phyloP scores from a whole-genome alignment of 2,113 vertebrate genomes.

The Dermatemys mawii region DNA sequence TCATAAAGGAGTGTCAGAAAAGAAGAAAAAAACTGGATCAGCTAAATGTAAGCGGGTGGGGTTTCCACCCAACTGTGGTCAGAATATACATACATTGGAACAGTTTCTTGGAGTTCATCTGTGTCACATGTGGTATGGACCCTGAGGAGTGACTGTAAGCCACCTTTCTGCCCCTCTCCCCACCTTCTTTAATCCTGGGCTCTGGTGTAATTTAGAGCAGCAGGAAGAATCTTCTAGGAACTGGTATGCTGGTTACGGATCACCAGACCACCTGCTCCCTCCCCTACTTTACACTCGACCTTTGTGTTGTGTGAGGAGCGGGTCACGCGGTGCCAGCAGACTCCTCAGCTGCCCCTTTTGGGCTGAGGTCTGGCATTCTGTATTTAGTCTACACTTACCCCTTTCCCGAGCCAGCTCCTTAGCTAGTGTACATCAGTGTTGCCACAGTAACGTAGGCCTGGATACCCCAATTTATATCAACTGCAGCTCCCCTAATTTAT shows the following conservation, averaged over 20 bases:
- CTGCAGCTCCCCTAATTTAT: background rate
- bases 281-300: background rate
- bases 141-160: background rate
- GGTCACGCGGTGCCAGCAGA: background rate
- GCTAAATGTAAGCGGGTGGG: background rate
- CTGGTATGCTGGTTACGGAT: background rate
- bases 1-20: slow-evolving; percentile 1
- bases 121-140: background rate
- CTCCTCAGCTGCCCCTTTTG: background rate
- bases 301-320: background rate
- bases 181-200: background rate
- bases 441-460: background rate
- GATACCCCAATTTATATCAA: background rate
- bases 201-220: background rate
- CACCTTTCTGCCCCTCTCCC: background rate
- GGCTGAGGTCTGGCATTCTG: background rate
- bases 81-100: fast-evolving
- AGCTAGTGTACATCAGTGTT: background rate
- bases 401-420: background rate
- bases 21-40: background rate
- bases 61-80: background rate
- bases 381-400: background rate
- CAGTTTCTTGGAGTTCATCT: fast-evolving
- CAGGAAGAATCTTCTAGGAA: background rate
- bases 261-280: background rate